phyloP scores from a whole-genome alignment of 2,113 vertebrate species.

The Agapornis roseicollis region DNA sequence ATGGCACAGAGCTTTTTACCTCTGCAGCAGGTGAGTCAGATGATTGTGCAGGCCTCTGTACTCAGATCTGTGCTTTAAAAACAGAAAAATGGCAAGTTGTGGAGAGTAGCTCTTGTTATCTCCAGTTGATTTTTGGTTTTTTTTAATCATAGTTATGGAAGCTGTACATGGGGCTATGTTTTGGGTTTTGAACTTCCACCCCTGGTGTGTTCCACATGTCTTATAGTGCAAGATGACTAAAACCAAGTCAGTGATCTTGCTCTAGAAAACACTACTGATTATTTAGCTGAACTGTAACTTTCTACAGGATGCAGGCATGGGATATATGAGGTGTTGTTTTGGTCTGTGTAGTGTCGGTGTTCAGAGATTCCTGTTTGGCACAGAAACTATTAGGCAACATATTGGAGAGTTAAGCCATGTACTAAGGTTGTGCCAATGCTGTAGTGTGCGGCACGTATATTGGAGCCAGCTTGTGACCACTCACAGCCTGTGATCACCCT shows the following conservation, averaged over 20 bases:
- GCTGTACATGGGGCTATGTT: neutral
- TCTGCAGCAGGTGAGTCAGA: neutral
- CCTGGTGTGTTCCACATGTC: neutral
- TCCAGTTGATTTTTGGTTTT: neutral
- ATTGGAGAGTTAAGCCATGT: neutral
- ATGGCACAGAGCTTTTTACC: neutral
- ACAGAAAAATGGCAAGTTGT: neutral
- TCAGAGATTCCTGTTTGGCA: neutral
- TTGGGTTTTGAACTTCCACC: neutral
- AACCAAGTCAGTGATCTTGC: neutral
- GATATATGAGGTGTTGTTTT: neutral
- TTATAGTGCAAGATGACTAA: neutral
- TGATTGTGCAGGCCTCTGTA: neutral
- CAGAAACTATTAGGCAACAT: neutral
- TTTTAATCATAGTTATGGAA: neutral
- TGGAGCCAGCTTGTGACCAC: neutral
- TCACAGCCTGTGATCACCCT: neutral
- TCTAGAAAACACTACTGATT: neutral
- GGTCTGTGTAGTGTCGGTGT: neutral
- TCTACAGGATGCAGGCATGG: accelerated
- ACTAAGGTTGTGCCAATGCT: accelerated
- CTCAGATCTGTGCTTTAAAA: neutral
- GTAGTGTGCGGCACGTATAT: accelerated
- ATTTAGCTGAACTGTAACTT: neutral
- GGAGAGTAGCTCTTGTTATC: neutral